A percentile compares a stretch with the other conserved stretches of the same genome.
phyloP scores from a whole-genome alignment of 1,140 invertebrate genomes.

The Phenacoccus solenopsis region DNA sequence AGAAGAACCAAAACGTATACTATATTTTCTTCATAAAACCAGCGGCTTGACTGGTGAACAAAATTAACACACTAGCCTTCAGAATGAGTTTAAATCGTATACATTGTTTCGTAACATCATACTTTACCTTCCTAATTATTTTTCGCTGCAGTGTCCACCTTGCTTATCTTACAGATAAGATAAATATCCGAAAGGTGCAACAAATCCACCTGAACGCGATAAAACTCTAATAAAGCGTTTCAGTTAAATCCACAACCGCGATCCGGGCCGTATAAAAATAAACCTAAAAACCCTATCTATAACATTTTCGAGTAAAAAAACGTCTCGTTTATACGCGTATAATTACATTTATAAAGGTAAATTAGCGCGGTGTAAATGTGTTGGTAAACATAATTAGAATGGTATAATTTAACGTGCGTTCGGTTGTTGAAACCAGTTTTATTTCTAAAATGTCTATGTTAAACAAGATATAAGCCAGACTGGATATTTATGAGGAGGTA shows the following conservation, averaged over 20 bases:
- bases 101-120: too few relatives aligned
- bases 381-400: constrained; percentile 3
- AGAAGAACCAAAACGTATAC: too few relatives aligned
- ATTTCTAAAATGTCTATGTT: constrained; percentile 3
- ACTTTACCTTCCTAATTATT: too few relatives aligned
- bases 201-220: not conserved
- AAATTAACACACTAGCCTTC: too few relatives aligned
- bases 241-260: not conserved
- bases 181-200: too few relatives aligned
- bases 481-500: constrained; percentile 1
- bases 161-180: too few relatives aligned
- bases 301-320: too few relatives aligned
- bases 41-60: too few relatives aligned
- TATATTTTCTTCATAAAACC: too few relatives aligned
- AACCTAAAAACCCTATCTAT: not conserved
- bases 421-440: not conserved
- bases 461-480: constrained; percentile 1
- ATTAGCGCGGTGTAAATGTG: not conserved
- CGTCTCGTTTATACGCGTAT: not conserved
- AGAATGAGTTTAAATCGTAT: too few relatives aligned
- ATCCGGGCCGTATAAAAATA: not conserved
- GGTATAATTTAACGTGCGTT: not conserved
- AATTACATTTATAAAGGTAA: constrained; percentile 3
- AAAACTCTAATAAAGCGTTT: not conserved
- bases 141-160: too few relatives aligned